Percentiles rank a stretch among this genome's conserved stretches.
Conservation (phyloP, 2,888 invertebrate species). For the Leptarthrus brevirostris region DNA sequence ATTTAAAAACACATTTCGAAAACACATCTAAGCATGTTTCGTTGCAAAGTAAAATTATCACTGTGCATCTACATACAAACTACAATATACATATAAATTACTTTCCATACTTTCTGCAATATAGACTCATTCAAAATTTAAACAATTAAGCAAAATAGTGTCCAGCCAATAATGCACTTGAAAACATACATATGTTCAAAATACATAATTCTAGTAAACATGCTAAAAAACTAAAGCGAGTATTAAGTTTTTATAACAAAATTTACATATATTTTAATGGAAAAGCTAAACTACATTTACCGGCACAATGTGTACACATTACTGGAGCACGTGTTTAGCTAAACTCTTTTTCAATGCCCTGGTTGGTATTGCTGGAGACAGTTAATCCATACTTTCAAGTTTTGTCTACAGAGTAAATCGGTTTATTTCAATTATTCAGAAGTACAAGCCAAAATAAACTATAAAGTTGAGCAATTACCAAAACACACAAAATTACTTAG, state of each 20-base stretch:
- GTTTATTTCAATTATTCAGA: no score
- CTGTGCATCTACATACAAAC: constrained; percentile 1
- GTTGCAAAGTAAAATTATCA: constrained; percentile 22
- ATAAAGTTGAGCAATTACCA: no score
- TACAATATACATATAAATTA: no score
- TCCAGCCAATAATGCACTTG: background rate
- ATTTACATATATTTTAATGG: background rate
- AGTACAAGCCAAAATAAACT: no score
- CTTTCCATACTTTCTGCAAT: no score
- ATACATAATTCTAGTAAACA: background rate
- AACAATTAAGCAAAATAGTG: background rate
- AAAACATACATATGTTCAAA: no score
- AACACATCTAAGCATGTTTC: background rate
- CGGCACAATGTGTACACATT: constrained; percentile 39
- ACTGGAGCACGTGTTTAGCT: constrained; percentile 61
- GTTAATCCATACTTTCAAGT: constrained; percentile 61
- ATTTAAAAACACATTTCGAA: constrained; percentile 9
- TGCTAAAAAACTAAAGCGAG: constrained; percentile 4
- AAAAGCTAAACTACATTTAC: constrained; percentile 27
- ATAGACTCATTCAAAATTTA: no score
- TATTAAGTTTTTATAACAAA: no score
- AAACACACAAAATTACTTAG: no score
- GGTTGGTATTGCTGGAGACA: constrained; percentile 60
- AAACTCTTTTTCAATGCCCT: constrained; percentile 59
- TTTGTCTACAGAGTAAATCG: constrained; percentile 18